These are phyloP conservation scores for Brachynemurus nebulosus DNA, from an alignment of 2,888 invertebrate genomes.

Conservation along the genomic window DNA sequence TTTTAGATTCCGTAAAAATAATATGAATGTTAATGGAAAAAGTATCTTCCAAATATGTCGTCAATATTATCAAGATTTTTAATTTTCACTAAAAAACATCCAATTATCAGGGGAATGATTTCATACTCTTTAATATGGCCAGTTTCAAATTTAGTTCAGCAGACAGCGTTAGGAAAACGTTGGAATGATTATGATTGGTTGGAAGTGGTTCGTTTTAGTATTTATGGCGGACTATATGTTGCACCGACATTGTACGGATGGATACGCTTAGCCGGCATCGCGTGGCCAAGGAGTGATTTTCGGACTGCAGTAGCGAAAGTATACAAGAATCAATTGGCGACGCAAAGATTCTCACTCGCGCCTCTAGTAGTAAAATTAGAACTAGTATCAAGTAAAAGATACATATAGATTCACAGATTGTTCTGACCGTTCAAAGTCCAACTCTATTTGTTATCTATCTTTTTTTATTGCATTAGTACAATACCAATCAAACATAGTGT, in stretches of 20 bases:
- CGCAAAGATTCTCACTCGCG: no score
- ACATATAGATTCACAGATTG: no score
- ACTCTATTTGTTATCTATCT: no score
- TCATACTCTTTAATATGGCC: constrained; percentile 63
- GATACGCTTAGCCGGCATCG: constrained; percentile 57
- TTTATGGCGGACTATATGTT: constrained; percentile 69
- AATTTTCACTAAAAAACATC: constrained; percentile 29
- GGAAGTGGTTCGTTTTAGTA: constrained; percentile 55
- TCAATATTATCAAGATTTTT: background rate
- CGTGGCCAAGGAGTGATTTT: constrained; percentile 61
- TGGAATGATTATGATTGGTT: constrained; percentile 54
- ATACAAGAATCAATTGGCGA: no score
- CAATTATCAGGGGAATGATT: constrained; percentile 48
- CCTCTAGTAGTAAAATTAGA: no score
- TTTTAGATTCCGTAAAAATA: no score
- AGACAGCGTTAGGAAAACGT: constrained; percentile 49
- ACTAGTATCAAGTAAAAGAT: no score
- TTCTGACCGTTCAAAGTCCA: no score
- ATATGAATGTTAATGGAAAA: no score
- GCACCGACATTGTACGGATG: constrained; percentile 71
- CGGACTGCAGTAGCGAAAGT: constrained; percentile 62
- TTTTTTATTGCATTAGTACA: no score
- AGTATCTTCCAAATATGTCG: no score
- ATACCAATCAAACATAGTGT: no score
- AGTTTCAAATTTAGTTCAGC: constrained; percentile 55